A percentile compares a stretch with the other conserved stretches of the same genome.
Evolutionary conservation across 2,797 vertebrate species (phyloP).

Genomic region (Meriones psammophilus): DNA sequence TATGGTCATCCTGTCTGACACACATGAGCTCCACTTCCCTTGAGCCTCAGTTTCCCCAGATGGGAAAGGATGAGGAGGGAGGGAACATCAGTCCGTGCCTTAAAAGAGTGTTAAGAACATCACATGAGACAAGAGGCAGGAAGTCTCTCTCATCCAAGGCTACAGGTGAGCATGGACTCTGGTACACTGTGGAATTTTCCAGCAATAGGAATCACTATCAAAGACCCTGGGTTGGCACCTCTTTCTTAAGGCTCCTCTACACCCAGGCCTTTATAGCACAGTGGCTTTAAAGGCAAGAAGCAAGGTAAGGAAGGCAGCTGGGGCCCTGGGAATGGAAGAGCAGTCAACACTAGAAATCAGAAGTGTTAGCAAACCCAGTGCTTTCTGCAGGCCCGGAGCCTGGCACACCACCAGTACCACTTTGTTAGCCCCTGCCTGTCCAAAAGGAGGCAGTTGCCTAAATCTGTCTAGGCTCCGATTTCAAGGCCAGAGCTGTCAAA

Average conservation of each 20-base stretch:
- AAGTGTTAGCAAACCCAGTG: not conserved
- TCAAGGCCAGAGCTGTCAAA: accelerated
- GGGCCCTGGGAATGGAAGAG: not conserved
- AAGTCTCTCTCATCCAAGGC: too few relatives aligned
- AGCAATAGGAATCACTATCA: not conserved
- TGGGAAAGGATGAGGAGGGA: accelerated
- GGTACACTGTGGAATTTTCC: not conserved
- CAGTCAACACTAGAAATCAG: not conserved
- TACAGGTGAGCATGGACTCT: accelerated
- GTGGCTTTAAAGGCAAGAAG: not conserved
- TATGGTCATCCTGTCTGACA: not conserved
- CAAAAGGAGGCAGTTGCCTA: not conserved
- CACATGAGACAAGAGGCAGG: accelerated
- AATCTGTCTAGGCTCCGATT: too few relatives aligned
- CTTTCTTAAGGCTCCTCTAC: not conserved
- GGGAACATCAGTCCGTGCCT: accelerated
- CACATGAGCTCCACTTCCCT: not conserved
- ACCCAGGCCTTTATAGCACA: not conserved
- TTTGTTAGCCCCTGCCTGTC: not conserved
- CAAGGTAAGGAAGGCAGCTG: not conserved
- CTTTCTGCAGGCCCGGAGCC: not conserved
- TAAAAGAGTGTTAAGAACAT: not conserved
- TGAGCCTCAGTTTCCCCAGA: not conserved
- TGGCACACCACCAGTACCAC: not conserved
- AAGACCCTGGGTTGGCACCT: not conserved